Conservation (phyloP, 1,140 invertebrate genomes). For the Phocides pigmalion region DNA sequence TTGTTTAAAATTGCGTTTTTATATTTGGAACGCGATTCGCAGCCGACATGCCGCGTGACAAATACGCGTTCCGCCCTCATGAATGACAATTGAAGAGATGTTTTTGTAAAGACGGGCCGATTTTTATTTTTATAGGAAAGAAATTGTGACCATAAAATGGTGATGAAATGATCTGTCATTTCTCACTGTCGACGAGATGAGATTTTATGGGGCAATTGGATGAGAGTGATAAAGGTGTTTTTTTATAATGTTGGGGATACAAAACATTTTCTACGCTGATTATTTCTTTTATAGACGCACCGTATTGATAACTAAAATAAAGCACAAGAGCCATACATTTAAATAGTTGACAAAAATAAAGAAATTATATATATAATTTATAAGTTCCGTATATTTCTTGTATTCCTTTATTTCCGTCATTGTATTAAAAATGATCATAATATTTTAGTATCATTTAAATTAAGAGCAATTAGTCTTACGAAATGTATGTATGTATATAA, state of each 20-base stretch:
- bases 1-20: slow-evolving; percentile 83
- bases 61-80: slow-evolving; percentile 77
- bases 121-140: slow-evolving; percentile 81
- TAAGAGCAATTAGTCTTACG: too few species aligned
- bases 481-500: too few species aligned
- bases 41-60: slow-evolving; percentile 72
- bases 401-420: too few species aligned
- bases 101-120: slow-evolving; percentile 79
- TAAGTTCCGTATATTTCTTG: too few species aligned
- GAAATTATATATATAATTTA: too few species aligned
- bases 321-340: background rate
- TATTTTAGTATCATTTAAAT: too few species aligned
- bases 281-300: too few species aligned
- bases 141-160: slow-evolving; percentile 80
- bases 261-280: background rate
- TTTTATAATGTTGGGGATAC: slow-evolving; percentile 26
- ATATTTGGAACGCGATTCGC: slow-evolving; percentile 79
- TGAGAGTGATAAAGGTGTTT: slow-evolving; percentile 57
- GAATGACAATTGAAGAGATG: slow-evolving; percentile 83
- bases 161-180: slow-evolving; percentile 78
- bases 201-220: slow-evolving; percentile 73
- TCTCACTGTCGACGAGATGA: slow-evolving; percentile 74
- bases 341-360: too few species aligned
- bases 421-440: too few species aligned
- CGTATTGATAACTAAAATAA: too few species aligned